A percentile compares a stretch with the other conserved stretches of the same genome.
These are phyloP conservation scores for Ascaphus truei DNA, from an alignment of 2,113 vertebrate genomes.

Conservation along the genomic window DNA sequence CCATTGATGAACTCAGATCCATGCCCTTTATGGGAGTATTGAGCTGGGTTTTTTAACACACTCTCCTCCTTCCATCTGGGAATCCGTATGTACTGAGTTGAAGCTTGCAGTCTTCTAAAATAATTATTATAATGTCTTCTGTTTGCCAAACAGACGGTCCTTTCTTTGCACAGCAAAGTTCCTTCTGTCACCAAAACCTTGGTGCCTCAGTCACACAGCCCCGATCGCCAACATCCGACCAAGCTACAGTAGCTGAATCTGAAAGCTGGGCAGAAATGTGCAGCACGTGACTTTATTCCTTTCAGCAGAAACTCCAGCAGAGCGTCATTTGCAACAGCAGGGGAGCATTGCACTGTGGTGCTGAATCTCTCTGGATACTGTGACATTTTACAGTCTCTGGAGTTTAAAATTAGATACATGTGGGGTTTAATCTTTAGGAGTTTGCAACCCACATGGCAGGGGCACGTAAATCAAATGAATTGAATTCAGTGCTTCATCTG, in stretches of 20 bases:
- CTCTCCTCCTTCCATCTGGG: too few species aligned
- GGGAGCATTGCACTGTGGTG: constrained; percentile 17
- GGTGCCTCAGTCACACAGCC: not conserved
- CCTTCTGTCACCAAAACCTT: not conserved
- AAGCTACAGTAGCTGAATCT: not conserved
- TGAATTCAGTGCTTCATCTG: too few species aligned
- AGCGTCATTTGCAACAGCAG: constrained; percentile 21
- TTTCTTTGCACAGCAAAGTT: constrained; percentile 1
- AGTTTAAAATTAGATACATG: constrained; percentile 37
- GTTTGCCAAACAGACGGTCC: not conserved
- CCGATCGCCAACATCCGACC: not conserved
- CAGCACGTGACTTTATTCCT: not conserved
- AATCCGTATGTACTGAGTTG: too few species aligned
- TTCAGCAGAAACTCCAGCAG: constrained; percentile 7
- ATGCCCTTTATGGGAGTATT: not conserved
- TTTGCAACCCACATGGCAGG: constrained; percentile 22
- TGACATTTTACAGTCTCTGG: constrained; percentile 34
- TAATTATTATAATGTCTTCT: too few species aligned
- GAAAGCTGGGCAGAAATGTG: not conserved
- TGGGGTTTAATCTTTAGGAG: constrained; percentile 32
- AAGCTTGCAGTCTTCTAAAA: too few species aligned
- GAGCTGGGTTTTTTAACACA: too few species aligned
- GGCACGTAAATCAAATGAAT: too few species aligned
- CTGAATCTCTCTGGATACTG: constrained; percentile 30
- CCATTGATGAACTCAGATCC: not conserved